Evolutionary conservation across 2,888 invertebrate genomes (phyloP).

Genomic region (Torymus texanus): DNA sequence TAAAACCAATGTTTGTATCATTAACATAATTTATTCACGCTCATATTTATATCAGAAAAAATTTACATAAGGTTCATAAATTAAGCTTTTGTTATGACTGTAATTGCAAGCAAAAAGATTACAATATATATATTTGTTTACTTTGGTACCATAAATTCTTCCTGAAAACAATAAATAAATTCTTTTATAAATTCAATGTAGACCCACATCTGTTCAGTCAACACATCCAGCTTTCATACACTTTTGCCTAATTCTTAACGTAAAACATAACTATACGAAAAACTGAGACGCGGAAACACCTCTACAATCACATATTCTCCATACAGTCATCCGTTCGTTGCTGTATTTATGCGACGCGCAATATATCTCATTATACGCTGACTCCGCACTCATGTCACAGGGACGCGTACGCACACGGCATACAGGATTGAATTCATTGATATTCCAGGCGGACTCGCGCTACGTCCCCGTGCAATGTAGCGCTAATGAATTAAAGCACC

Average conservation of each 20-base stretch:
- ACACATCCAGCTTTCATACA: too few relatives aligned
- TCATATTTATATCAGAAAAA: too few relatives aligned
- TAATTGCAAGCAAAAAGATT: too few relatives aligned
- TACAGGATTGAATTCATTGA: constrained; percentile 59
- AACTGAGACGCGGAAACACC: background rate
- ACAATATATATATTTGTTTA: too few relatives aligned
- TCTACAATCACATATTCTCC: too few relatives aligned
- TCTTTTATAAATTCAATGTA: too few relatives aligned
- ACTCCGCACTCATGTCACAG: background rate
- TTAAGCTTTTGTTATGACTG: too few relatives aligned
- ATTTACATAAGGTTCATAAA: too few relatives aligned
- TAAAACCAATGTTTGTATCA: constrained; percentile 18
- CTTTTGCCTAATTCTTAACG: background rate
- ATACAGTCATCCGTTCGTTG: background rate
- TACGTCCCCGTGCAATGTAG: constrained; percentile 58
- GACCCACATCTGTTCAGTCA: too few relatives aligned
- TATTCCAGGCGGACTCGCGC: constrained; percentile 60
- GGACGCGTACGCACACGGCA: background rate
- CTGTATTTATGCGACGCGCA: background rate
- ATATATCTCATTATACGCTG: constrained; percentile 8
- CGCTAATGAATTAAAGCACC: constrained; percentile 64
- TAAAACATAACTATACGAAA: background rate
- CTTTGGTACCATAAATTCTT: too few relatives aligned
- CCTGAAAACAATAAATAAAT: too few relatives aligned
- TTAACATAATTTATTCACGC: constrained; percentile 19